Evolutionary conservation across 2,113 vertebrate genomes (phyloP).

Genomic region (Coregonus clupeaformis): DNA sequence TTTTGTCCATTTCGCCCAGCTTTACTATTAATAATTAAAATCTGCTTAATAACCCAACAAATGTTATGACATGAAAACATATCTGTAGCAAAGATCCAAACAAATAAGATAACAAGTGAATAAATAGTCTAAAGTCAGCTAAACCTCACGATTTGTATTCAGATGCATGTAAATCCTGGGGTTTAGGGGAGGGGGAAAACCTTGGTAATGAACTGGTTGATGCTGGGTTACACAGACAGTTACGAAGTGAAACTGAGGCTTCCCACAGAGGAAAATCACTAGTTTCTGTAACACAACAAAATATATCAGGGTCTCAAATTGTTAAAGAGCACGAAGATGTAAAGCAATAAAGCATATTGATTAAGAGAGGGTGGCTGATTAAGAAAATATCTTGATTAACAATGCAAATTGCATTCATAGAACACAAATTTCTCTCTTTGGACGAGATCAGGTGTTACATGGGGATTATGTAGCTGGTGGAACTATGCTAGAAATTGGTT

Average conservation of each 20-base stretch:
- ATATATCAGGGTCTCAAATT: slow-evolving; percentile 50
- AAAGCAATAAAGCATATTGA: slow-evolving; percentile 55
- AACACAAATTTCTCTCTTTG: slow-evolving; percentile 21
- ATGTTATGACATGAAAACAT: not conserved
- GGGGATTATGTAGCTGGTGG: not conserved
- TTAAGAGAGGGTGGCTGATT: slow-evolving; percentile 41
- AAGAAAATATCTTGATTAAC: slow-evolving; percentile 50
- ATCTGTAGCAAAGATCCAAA: slow-evolving; percentile 22
- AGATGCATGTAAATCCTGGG: slow-evolving; percentile 58
- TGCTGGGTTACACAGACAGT: slow-evolving; percentile 44
- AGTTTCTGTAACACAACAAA: slow-evolving; percentile 41
- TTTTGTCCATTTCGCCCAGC: too few relatives aligned
- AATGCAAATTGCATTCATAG: slow-evolving; percentile 52
- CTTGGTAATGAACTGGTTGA: slow-evolving; percentile 56
- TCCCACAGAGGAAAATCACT: slow-evolving; percentile 43
- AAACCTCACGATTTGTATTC: slow-evolving; percentile 58
- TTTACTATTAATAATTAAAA: slow-evolving; percentile 9
- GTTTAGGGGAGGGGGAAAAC: slow-evolving; percentile 14
- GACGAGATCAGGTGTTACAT: not conserved
- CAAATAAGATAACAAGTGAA: slow-evolving; percentile 14
- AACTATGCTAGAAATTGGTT: not conserved
- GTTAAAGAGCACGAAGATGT: slow-evolving; percentile 43
- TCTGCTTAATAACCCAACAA: slow-evolving; percentile 19
- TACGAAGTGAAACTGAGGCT: slow-evolving; percentile 58
- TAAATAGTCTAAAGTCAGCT: slow-evolving; percentile 23